phyloP scores from a whole-genome alignment of 2,113 vertebrate genomes.

The Illadopsis cleaveri region DNA sequence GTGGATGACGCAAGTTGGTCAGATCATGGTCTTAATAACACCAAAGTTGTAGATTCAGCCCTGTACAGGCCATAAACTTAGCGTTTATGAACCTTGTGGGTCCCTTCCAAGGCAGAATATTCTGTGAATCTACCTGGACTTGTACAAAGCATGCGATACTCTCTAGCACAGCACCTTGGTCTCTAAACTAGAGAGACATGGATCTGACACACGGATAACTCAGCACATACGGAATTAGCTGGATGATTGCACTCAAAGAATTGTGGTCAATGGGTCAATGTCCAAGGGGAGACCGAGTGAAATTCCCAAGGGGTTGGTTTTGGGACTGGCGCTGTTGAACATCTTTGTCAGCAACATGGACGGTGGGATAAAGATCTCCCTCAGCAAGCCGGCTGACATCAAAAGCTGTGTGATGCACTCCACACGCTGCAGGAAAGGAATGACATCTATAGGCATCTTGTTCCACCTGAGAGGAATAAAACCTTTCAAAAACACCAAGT shows the following conservation, averaged over 20 bases:
- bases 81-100: too few relatives aligned
- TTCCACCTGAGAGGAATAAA: too few relatives aligned
- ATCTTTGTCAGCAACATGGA: background rate
- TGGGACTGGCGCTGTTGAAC: background rate
- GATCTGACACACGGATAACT: background rate
- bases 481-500: background rate
- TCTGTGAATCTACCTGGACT: background rate
- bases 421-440: accelerated
- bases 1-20: background rate
- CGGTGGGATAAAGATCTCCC: background rate
- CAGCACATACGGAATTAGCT: background rate
- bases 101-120: background rate
- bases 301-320: background rate
- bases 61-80: background rate
- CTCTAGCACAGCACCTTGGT: background rate
- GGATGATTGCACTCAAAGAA: background rate
- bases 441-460: background rate
- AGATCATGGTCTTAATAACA: too few relatives aligned
- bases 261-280: background rate
- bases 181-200: background rate
- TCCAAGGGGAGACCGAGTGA: background rate
- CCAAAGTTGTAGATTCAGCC: background rate
- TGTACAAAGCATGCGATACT: background rate
- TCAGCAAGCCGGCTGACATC: background rate
- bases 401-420: background rate